These are phyloP conservation scores for Drosophila kuntzei DNA, from an alignment of 2,888 invertebrate genomes.

Conservation along the genomic window DNA sequence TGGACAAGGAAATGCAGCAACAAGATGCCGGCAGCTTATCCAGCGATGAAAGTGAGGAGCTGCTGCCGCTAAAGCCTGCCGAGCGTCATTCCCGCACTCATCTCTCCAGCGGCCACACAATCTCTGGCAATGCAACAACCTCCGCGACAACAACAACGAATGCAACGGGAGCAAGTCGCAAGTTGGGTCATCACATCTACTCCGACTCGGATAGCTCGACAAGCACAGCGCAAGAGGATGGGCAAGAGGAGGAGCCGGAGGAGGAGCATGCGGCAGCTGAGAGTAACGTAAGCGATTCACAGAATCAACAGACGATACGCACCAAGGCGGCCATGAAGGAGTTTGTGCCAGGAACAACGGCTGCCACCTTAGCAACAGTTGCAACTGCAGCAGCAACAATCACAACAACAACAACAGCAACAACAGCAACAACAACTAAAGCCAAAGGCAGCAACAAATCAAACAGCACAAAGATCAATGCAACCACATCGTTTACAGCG, in stretches of 20 bases:
- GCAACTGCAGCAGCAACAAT: constrained; percentile 22
- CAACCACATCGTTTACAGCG: constrained; percentile 86
- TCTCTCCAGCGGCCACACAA: constrained; percentile 9
- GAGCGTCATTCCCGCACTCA: constrained; percentile 37
- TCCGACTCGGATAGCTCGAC: constrained; percentile 89
- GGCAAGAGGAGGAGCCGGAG: constrained; percentile 58
- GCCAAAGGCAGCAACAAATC: constrained; percentile 40
- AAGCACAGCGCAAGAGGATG: constrained; percentile 46
- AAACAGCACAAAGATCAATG: constrained; percentile 19
- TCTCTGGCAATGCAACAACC: not conserved
- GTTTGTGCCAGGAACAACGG: constrained; percentile 87
- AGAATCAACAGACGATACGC: constrained; percentile 89
- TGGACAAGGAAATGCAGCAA: constrained; percentile 91
- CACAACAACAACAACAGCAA: constrained; percentile 26
- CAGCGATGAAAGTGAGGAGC: constrained; percentile 94
- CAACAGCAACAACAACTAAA: constrained; percentile 27
- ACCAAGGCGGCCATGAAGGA: constrained; percentile 95
- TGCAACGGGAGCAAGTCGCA: constrained; percentile 67
- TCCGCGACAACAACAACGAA: constrained; percentile 12
- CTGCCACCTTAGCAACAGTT: constrained; percentile 55
- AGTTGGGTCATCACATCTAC: constrained; percentile 91
- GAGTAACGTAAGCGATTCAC: constrained; percentile 89
- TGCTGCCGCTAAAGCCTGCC: constrained; percentile 87
- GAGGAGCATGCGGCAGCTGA: constrained; percentile 86
- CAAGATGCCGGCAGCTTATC: constrained; percentile 88